A percentile compares a stretch with the other conserved stretches of the same genome.
phyloP scores from a whole-genome alignment of 2,888 invertebrate species.

The Zygogramma bicolorata region DNA sequence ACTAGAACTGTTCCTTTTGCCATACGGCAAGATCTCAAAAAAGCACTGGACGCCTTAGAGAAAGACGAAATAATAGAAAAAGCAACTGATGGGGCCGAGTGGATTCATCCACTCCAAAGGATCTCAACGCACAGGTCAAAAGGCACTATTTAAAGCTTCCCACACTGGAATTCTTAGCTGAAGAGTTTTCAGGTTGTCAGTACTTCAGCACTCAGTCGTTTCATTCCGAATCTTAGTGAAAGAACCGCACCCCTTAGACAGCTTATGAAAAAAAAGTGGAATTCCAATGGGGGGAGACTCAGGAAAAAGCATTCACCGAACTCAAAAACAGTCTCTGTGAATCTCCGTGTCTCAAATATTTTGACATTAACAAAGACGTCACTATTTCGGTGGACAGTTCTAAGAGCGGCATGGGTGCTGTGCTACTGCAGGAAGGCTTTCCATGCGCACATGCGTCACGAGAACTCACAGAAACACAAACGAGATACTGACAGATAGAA shows the following conservation, averaged over 20 bases:
- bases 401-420: conserved; percentile 42
- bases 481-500: conserved; percentile 33
- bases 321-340: conserved; percentile 37
- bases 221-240: conserved; percentile 45
- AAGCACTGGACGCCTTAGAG: neutral
- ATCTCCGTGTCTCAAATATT: conserved; percentile 52
- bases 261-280: conserved; percentile 40
- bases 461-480: conserved; percentile 31
- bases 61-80: conserved; percentile 13
- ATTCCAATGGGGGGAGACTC: conserved; percentile 38
- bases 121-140: conserved; percentile 11
- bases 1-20: neutral
- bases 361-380: conserved; percentile 26
- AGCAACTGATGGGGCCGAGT: conserved; percentile 14
- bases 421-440: conserved; percentile 33
- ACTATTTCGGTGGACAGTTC: conserved; percentile 45
- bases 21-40: neutral
- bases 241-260: conserved; percentile 40
- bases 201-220: conserved; percentile 35
- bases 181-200: neutral
- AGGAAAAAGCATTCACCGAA: conserved; percentile 32
- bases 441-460: conserved; percentile 48
- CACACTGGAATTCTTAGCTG: conserved; percentile 12
- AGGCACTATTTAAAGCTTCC: conserved; percentile 16
- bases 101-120: conserved; percentile 10